phyloP scores from a whole-genome alignment of 2,797 vertebrate genomes.

The Pachyuromys duprasi region DNA sequence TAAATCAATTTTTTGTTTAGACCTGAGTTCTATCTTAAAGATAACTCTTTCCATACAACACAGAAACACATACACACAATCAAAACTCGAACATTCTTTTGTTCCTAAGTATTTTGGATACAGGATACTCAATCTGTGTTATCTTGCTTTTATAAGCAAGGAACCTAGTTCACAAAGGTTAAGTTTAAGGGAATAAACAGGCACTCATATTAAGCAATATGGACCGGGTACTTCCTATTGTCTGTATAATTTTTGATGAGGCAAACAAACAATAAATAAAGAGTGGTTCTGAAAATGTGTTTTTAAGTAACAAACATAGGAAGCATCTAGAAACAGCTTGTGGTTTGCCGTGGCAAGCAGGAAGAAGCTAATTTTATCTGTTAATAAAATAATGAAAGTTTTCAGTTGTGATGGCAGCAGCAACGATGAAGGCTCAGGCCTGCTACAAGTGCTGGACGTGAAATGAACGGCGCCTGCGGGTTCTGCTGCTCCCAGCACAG shows the following conservation, averaged over 20 bases:
- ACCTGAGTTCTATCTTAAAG: not conserved
- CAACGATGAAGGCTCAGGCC: not conserved
- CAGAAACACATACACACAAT: not conserved
- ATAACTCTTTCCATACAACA: not conserved
- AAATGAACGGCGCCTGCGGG: not conserved
- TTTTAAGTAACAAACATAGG: not conserved
- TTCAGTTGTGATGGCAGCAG: not conserved
- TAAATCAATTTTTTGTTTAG: not conserved
- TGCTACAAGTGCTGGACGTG: not conserved
- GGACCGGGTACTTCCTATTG: not conserved
- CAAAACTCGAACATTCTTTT: not conserved
- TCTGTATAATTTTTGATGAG: not conserved
- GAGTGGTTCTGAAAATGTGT: not conserved
- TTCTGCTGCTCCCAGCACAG: not conserved
- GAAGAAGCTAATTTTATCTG: not conserved
- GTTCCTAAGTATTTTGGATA: not conserved
- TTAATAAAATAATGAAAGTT: not conserved
- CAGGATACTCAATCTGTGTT: not conserved
- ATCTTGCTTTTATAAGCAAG: not conserved
- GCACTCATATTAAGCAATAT: not conserved
- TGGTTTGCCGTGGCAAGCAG: not conserved
- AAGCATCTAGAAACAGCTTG: not conserved
- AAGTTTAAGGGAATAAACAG: not conserved
- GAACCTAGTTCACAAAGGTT: not conserved
- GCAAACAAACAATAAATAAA: not conserved